Percentiles rank a stretch among this genome's conserved stretches.
Evolutionary conservation across 2,113 vertebrate genomes (phyloP).

Genomic region (Oreochromis spilurus): DNA sequence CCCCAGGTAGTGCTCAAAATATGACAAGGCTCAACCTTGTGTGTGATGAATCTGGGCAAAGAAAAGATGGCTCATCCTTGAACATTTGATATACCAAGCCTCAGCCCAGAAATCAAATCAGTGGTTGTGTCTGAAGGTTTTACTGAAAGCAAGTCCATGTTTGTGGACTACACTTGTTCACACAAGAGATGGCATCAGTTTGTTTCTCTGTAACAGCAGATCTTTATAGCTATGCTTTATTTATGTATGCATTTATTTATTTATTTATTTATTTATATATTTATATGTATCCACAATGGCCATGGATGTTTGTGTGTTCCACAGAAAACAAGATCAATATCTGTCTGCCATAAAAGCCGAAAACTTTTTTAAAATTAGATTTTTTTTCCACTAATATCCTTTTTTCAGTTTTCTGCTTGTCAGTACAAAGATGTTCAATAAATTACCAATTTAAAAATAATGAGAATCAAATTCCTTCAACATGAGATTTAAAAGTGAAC

Average conservation of each 20-base stretch:
- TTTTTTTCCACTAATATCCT: background rate
- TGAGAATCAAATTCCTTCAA: background rate
- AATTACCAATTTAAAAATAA: background rate
- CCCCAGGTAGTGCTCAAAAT: conserved; percentile 10
- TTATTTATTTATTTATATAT: background rate
- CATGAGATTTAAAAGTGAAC: background rate
- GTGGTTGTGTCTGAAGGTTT: conserved; percentile 24
- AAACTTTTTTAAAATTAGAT: background rate
- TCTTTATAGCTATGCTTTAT: background rate
- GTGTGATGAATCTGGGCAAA: conserved; percentile 46
- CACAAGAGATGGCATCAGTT: conserved; percentile 1
- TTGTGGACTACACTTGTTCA: background rate
- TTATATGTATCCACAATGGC: background rate
- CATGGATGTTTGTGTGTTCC: background rate
- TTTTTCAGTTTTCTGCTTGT: background rate
- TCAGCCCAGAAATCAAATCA: conserved; percentile 38
- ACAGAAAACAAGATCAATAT: conserved; percentile 24
- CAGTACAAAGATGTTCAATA: background rate
- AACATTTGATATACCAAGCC: conserved; percentile 32
- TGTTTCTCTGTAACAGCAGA: background rate
- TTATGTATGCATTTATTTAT: background rate
- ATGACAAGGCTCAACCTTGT: conserved; percentile 46
- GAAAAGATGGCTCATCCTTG: conserved; percentile 56
- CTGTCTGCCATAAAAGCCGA: background rate
- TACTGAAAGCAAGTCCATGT: conserved; percentile 17